phyloP scores from a whole-genome alignment of 2,113 vertebrate genomes.

The Xyliphius kryptos region DNA sequence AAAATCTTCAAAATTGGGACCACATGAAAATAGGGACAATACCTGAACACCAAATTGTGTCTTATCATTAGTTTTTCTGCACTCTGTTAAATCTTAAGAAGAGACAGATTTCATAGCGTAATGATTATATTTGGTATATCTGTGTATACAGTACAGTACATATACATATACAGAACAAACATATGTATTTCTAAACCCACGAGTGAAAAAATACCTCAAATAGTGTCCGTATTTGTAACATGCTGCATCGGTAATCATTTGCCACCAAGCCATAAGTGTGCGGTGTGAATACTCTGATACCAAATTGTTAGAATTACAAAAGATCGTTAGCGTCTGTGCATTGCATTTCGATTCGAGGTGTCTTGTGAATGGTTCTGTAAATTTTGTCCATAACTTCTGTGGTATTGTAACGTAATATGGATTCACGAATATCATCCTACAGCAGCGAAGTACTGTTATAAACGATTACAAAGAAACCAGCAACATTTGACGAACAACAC shows the following conservation, averaged over 20 bases:
- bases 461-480: slow-evolving; percentile 7
- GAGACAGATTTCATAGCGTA: slow-evolving; percentile 5
- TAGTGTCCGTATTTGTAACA: no score
- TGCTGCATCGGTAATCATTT: slow-evolving; percentile 13
- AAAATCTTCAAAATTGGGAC: slow-evolving; percentile 31
- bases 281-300: no score
- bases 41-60: slow-evolving; percentile 35
- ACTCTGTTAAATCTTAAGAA: slow-evolving; percentile 10
- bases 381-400: not conserved
- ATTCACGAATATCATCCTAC: not conserved
- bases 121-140: slow-evolving; percentile 11
- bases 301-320: no score
- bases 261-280: slow-evolving; percentile 2
- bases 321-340: no score
- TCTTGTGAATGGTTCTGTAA: slow-evolving; percentile 14
- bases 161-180: slow-evolving; percentile 13
- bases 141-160: slow-evolving; percentile 8
- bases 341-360: no score
- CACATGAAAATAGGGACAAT: slow-evolving; percentile 3
- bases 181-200: slow-evolving; percentile 21
- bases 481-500: slow-evolving; percentile 1
- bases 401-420: no score
- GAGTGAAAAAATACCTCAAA: no score
- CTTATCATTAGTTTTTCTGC: slow-evolving; percentile 27
- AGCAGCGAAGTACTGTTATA: slow-evolving; percentile 14